Evolutionary conservation across 2,797 vertebrate species (phyloP).

Genomic region (Decapterus maruadsi): DNA sequence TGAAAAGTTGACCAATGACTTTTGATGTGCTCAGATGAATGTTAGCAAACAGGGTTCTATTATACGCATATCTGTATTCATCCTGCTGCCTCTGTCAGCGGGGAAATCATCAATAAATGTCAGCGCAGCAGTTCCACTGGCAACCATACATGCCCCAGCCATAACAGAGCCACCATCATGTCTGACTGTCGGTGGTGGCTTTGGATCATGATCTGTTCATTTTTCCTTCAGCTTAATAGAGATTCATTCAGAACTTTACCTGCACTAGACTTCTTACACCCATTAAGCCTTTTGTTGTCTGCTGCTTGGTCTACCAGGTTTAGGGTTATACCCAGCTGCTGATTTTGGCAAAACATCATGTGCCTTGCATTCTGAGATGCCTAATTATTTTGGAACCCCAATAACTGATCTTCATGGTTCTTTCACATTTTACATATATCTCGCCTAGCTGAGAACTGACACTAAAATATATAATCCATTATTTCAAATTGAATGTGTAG

Average conservation of each 20-base stretch:
- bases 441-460: not conserved
- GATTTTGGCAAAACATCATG: too few species aligned
- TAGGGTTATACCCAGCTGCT: too few species aligned
- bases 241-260: too few species aligned
- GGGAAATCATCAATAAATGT: not conserved
- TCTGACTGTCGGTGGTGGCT: too few species aligned
- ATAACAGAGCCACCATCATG: too few species aligned
- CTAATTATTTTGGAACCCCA: not conserved
- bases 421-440: not conserved
- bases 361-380: too few species aligned
- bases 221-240: too few species aligned
- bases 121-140: not conserved
- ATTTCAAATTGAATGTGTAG: not conserved
- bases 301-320: too few species aligned
- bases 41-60: not conserved
- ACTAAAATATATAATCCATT: not conserved
- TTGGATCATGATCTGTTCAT: too few species aligned
- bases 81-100: not conserved
- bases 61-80: too few species aligned
- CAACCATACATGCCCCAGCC: not conserved
- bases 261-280: too few species aligned
- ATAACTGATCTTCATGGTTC: not conserved
- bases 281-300: too few species aligned
- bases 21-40: not conserved
- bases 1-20: not conserved